These are phyloP conservation scores for Lasiurus cinereus DNA, from an alignment of 2,113 vertebrate species.

Conservation along the genomic window DNA sequence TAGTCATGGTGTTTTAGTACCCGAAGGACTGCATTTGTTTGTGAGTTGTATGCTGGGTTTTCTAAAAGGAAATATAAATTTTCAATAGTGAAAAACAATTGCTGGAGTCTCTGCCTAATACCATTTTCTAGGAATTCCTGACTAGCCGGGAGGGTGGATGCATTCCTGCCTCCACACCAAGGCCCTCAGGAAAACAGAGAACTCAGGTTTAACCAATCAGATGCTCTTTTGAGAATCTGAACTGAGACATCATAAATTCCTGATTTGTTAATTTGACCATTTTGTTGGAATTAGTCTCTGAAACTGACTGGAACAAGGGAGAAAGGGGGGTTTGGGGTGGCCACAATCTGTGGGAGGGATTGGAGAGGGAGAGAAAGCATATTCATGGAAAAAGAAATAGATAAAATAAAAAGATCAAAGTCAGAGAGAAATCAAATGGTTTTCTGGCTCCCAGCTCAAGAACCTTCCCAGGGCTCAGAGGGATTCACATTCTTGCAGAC, in stretches of 20 bases:
- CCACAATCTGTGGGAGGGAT: neutral
- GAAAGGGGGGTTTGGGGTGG: neutral
- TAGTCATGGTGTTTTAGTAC: neutral
- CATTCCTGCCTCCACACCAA: neutral
- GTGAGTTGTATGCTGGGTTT: neutral
- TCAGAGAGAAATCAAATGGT: neutral
- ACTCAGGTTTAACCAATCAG: neutral
- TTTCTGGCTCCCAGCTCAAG: neutral
- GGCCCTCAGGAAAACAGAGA: neutral
- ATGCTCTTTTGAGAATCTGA: neutral
- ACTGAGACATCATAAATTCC: neutral
- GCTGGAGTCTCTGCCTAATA: neutral
- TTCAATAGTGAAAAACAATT: neutral
- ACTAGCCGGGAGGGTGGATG: neutral
- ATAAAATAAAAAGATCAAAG: neutral
- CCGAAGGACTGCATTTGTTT: neutral
- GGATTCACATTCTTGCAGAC: neutral
- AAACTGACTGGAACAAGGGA: neutral
- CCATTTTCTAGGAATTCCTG: neutral
- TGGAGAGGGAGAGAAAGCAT: neutral
- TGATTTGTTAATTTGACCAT: neutral
- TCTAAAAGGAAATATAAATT: neutral
- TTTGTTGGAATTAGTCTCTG: conserved; percentile 6
- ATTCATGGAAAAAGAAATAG: neutral
- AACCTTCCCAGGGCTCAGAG: neutral